These are phyloP conservation scores for Zophobas atratus DNA, from an alignment of 1,140 invertebrate genomes.

Conservation along the genomic window DNA sequence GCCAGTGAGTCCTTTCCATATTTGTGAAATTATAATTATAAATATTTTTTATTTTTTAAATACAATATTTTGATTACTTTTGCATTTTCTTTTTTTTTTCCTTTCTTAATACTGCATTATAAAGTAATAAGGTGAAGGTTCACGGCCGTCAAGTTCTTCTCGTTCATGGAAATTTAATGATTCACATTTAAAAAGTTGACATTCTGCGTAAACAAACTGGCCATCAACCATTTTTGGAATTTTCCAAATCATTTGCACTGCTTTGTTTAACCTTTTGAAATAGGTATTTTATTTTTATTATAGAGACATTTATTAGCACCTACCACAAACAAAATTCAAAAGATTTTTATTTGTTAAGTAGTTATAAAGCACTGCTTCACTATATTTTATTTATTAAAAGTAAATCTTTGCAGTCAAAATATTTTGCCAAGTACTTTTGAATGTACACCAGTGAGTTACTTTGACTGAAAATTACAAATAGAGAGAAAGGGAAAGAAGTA, in stretches of 20 bases:
- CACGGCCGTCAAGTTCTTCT: conserved; percentile 5
- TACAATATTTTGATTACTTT: conserved; percentile 22
- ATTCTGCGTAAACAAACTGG: background rate
- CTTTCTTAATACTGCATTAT: conserved; percentile 2
- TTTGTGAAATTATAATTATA: conserved; percentile 33
- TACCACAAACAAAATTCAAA: no score
- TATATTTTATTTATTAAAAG: no score
- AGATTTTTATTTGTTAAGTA: no score
- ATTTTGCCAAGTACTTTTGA: no score
- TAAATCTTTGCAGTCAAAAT: no score
- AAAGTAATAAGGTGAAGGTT: conserved; percentile 21
- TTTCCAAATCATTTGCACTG: background rate
- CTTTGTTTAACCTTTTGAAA: background rate
- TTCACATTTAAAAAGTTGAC: no score
- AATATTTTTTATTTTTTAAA: background rate
- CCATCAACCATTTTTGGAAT: background rate
- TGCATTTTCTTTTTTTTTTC: conserved; percentile 32
- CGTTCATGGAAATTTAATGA: conserved; percentile 3
- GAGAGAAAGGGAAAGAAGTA: background rate
- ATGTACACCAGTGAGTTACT: no score
- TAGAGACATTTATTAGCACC: no score
- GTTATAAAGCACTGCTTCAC: no score
- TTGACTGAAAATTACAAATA: no score
- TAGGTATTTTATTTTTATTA: no score
- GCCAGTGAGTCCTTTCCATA: conserved; percentile 52